A percentile compares a stretch with the other conserved stretches of the same genome.
These are phyloP conservation scores for Crocodylus rhombifer DNA, from an alignment of 2,797 vertebrate species.

Conservation along the genomic window DNA sequence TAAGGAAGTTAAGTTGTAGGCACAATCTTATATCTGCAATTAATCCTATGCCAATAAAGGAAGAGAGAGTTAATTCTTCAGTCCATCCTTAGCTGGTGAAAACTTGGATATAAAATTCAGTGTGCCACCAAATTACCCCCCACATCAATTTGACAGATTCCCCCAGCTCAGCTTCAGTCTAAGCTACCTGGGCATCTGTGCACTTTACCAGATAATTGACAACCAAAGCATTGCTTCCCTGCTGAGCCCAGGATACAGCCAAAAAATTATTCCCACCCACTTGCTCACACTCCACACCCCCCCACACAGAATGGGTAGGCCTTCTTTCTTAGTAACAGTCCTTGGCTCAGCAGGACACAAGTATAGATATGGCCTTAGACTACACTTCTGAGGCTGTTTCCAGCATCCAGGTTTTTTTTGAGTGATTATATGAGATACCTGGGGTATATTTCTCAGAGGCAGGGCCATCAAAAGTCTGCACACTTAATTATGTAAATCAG, in stretches of 20 bases:
- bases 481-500: background rate
- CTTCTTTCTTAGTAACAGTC: background rate
- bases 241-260: too few relatives aligned
- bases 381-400: too few relatives aligned
- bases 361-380: too few relatives aligned
- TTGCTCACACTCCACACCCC: too few relatives aligned
- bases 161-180: background rate
- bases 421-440: background rate
- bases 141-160: background rate
- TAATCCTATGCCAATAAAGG: background rate
- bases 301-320: background rate
- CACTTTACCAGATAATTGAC: background rate
- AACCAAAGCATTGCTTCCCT: background rate
- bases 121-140: background rate
- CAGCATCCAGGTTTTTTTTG: too few relatives aligned
- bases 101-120: background rate
- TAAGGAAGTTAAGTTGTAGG: background rate
- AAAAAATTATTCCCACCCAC: too few relatives aligned
- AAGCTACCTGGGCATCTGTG: background rate
- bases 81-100: background rate
- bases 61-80: background rate
- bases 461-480: background rate
- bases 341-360: background rate
- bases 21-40: background rate
- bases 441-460: background rate